These are phyloP conservation scores for Hucho hucho DNA, from an alignment of 2,113 vertebrate genomes.

Conservation along the genomic window DNA sequence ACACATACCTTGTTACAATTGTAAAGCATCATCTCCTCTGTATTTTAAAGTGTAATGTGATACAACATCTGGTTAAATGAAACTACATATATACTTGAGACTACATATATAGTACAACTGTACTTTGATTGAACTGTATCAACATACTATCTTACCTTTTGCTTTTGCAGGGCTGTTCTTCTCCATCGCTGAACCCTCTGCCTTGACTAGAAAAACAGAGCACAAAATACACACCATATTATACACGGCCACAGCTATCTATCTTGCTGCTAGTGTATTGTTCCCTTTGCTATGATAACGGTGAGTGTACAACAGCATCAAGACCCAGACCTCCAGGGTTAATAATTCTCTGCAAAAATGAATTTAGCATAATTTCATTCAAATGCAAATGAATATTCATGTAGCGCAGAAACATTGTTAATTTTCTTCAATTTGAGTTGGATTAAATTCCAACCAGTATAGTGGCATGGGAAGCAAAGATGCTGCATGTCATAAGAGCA, in stretches of 20 bases:
- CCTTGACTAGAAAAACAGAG: conserved; percentile 43
- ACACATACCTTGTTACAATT: conserved; percentile 18
- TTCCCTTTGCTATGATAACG: too few relatives aligned
- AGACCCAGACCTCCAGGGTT: too few relatives aligned
- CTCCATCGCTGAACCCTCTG: conserved; percentile 65
- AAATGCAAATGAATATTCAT: background rate
- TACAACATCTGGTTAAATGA: background rate
- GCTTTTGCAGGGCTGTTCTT: conserved; percentile 52
- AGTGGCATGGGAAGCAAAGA: conserved; percentile 11
- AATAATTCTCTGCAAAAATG: too few relatives aligned
- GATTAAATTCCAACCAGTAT: conserved; percentile 1
- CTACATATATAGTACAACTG: background rate
- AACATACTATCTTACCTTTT: conserved; percentile 57
- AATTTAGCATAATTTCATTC: too few relatives aligned
- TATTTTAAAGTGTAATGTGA: background rate
- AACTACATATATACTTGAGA: background rate
- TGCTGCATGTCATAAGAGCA: conserved; percentile 14
- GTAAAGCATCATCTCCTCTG: background rate
- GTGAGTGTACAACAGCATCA: too few relatives aligned
- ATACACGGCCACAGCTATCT: background rate
- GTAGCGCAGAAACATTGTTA: conserved; percentile 8
- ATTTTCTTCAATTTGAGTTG: conserved; percentile 5
- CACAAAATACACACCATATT: background rate
- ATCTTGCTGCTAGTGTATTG: too few relatives aligned
- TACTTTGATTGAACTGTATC: background rate